Conservation (phyloP, 2,888 invertebrate genomes). For the Macropis europaea region DNA sequence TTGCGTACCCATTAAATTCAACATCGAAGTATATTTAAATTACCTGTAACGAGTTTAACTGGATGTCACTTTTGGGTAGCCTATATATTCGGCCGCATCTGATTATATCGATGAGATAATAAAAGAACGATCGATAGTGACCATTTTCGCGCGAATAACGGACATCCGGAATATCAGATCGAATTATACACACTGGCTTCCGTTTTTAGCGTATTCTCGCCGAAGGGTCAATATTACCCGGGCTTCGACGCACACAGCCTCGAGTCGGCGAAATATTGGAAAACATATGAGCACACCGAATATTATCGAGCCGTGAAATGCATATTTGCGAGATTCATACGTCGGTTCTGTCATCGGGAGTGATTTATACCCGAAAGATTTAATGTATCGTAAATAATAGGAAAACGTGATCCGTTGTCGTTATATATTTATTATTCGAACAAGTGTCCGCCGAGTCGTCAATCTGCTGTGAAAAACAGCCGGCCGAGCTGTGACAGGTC, state of each 20-base stretch:
- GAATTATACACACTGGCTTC: background rate
- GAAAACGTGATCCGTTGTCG: slow-evolving; percentile 10
- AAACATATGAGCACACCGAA: slow-evolving; percentile 33
- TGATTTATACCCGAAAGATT: slow-evolving; percentile 43
- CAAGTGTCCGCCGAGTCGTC: slow-evolving; percentile 35
- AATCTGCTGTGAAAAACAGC: slow-evolving; percentile 30
- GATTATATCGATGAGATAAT: background rate
- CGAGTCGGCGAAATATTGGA: slow-evolving; percentile 43
- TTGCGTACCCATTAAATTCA: too few relatives aligned
- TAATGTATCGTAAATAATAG: slow-evolving; percentile 45
- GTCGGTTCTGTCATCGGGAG: background rate
- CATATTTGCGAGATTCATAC: slow-evolving; percentile 51
- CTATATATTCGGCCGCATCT: background rate
- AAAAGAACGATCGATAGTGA: background rate
- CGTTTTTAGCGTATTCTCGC: slow-evolving; percentile 20
- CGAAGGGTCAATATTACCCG: slow-evolving; percentile 35
- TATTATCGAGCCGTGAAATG: slow-evolving; percentile 51
- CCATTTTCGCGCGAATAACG: slow-evolving; percentile 12
- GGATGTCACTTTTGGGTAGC: too few relatives aligned
- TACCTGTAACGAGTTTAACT: too few relatives aligned
- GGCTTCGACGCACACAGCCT: slow-evolving; percentile 3
- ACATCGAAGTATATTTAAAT: too few relatives aligned
- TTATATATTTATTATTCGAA: slow-evolving; percentile 40
- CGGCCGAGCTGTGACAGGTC: background rate
- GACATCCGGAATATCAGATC: slow-evolving; percentile 8